Evolutionary conservation across 1,140 invertebrate species (phyloP), one percentile per base, ranked within the genome.

Genomic region (Plectus sambesii): DNA sequence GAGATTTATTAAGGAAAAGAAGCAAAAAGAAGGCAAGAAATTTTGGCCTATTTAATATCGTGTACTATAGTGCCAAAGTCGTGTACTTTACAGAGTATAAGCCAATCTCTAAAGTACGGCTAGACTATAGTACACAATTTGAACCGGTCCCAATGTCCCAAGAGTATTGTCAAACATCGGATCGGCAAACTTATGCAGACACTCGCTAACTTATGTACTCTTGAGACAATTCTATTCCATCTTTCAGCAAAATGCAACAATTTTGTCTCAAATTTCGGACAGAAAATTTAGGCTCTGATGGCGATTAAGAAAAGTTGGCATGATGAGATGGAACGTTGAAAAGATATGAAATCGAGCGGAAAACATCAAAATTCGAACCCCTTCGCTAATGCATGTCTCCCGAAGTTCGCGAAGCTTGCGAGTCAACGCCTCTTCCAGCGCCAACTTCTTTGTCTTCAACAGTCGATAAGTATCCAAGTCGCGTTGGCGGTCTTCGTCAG

Each of bases 401-500:
- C 83, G 84, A 1, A 88, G 71, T 64, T 87, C 83, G 56, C 79
- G 80, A 56, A 81, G 81, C 64, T 84, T 84, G 53, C 80, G 79
- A 26, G 75, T 72, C 19, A 88, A 73, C 51, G 78, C 77, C 12
- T 77, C 73, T 63, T 81, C 78, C 3, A 81, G 60, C 3, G 73
- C 75, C 51, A 77, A 74, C 53, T 72, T 72, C 12, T 76, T 63
- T 6, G 73, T 73, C 64, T 76, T 75, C 41, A 80, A 60, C 38
- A 73, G 74, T 26, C 73, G 68, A 46, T 74, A 72, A 73, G 78
- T 78, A 58, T 78, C 75, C 46, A 69, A 57, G 55, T 75, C 68
- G 5, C 70, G 74, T 50, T 73, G 70, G 35, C 62, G 55, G 25
- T 64, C 54, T 35, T 66, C 69, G 46, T 72, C 69, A 20, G 60